Conservation (phyloP, 2,888 invertebrate species). For the Caenorhabditis afra region DNA sequence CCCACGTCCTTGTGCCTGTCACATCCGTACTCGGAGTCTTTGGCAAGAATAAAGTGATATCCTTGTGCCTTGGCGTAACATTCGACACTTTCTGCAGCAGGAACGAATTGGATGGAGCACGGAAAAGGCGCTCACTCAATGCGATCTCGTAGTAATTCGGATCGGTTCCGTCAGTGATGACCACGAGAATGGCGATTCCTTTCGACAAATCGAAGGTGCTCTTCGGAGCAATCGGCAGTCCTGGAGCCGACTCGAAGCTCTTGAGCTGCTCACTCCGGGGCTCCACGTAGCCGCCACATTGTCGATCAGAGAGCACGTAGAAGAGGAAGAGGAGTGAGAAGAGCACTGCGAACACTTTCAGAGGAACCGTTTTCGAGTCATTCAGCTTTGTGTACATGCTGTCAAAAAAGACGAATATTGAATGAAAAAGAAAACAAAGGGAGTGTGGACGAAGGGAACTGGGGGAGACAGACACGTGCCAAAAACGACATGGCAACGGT, state of each 20-base stretch:
- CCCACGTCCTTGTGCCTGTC: slow-evolving; percentile 51
- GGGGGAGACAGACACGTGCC: no score
- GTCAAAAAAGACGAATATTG: no score
- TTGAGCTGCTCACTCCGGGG: background rate
- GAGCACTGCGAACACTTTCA: slow-evolving; percentile 12
- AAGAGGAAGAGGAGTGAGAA: background rate
- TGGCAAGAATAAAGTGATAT: slow-evolving; percentile 28
- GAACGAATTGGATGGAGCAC: background rate
- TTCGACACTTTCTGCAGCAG: slow-evolving; percentile 39
- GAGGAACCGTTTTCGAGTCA: background rate
- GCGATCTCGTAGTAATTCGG: slow-evolving; percentile 26
- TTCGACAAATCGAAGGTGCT: background rate
- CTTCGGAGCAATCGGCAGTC: background rate
- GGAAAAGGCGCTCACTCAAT: slow-evolving; percentile 13
- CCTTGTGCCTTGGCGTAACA: slow-evolving; percentile 56
- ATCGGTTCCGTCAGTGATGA: slow-evolving; percentile 6
- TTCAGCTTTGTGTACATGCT: slow-evolving; percentile 3
- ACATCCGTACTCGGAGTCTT: slow-evolving; percentile 30
- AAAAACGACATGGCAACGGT: no score
- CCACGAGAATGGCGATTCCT: slow-evolving; percentile 19
- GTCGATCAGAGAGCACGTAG: slow-evolving; percentile 5
- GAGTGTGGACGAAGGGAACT: no score
- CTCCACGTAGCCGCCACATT: background rate
- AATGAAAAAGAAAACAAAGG: no score
- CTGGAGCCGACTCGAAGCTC: background rate